phyloP scores from a whole-genome alignment of 1,140 invertebrate genomes.

The Drosophila teissieri region DNA sequence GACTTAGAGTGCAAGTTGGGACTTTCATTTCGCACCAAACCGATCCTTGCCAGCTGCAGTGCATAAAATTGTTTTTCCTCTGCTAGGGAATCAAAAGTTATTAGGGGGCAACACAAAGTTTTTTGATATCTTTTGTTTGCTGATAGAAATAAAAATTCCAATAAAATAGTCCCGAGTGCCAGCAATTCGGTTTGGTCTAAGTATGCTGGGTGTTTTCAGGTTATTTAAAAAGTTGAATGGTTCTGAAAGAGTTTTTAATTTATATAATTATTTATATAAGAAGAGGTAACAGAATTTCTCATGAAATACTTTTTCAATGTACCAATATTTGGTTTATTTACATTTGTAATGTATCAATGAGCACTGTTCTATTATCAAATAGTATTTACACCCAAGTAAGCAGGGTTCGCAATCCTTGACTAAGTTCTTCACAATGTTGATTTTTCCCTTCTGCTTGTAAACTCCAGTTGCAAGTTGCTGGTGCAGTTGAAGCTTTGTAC shows the following conservation, averaged over 20 bases:
- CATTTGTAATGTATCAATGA: no score
- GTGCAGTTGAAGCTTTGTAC: slow-evolving; percentile 11
- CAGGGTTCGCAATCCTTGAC: not conserved
- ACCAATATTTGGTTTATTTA: not conserved
- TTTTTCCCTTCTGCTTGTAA: slow-evolving; percentile 7
- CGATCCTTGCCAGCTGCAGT: slow-evolving; percentile 10
- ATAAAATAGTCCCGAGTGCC: not conserved
- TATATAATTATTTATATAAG: no score
- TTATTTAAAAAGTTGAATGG: no score
- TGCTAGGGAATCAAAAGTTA: slow-evolving; percentile 6
- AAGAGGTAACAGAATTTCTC: no score
- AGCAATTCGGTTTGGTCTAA: not conserved
- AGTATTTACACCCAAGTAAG: slow-evolving; percentile 8
- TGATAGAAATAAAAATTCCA: slow-evolving; percentile 13
- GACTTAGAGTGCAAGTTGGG: slow-evolving; percentile 7
- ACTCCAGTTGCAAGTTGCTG: slow-evolving; percentile 11
- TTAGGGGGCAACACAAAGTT: slow-evolving; percentile 3
- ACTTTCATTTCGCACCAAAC: not conserved
- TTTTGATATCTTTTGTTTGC: slow-evolving; percentile 3
- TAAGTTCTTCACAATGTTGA: slow-evolving; percentile 2
- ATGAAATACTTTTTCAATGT: not conserved
- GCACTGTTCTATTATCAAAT: no score
- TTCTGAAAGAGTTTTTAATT: no score
- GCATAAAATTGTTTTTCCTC: slow-evolving; percentile 4
- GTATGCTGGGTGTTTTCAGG: no score